Percentiles rank a stretch among this genome's conserved stretches.
Conservation (phyloP, 1,140 invertebrate genomes). For the Carposina sasakii region DNA sequence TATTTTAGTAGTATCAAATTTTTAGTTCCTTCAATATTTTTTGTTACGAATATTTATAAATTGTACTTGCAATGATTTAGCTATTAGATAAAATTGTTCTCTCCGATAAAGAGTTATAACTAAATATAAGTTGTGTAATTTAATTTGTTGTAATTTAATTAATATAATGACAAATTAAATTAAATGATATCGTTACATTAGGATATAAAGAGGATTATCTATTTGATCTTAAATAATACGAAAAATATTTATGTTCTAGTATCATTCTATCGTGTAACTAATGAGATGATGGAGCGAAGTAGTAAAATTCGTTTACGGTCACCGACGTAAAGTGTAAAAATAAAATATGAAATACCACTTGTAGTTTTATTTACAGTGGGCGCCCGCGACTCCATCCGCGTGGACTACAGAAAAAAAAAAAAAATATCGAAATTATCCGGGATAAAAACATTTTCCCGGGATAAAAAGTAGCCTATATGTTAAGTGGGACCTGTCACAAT, state of each 20-base stretch:
- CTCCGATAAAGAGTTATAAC: conserved; percentile 64
- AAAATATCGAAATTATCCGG: too few species aligned
- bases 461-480: too few species aligned
- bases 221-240: conserved; percentile 71
- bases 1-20: conserved; percentile 64
- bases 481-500: too few species aligned
- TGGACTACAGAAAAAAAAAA: too few species aligned
- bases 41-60: conserved; percentile 69
- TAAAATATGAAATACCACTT: conserved; percentile 66
- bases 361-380: conserved; percentile 50
- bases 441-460: too few species aligned
- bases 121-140: conserved; percentile 67
- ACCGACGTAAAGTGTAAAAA: conserved; percentile 70
- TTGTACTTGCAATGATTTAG: conserved; percentile 65
- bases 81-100: conserved; percentile 66
- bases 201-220: conserved; percentile 72
- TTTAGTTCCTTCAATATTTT: conserved; percentile 71
- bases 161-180: conserved; percentile 71
- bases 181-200: conserved; percentile 67
- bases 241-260: conserved; percentile 72
- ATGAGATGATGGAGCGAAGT: conserved; percentile 65
- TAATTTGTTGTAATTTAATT: conserved; percentile 69
- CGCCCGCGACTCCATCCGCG: too few species aligned
- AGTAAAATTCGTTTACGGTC: conserved; percentile 70
- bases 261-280: conserved; percentile 70